These are phyloP conservation scores for Syngnathus floridae DNA, from an alignment of 2,113 vertebrate genomes.

Conservation along the genomic window DNA sequence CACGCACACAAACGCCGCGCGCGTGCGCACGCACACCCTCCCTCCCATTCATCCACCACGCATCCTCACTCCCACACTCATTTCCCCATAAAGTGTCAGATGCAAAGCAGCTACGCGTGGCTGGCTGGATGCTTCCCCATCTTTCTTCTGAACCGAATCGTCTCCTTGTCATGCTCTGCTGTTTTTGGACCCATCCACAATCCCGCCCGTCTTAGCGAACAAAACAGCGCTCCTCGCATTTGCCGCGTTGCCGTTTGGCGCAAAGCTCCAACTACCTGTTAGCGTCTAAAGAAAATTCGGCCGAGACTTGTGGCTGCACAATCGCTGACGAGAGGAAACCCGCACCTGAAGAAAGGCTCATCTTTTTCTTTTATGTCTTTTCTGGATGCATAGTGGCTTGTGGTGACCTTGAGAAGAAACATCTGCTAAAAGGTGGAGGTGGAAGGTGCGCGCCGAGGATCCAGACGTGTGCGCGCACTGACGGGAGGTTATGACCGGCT, in stretches of 20 bases:
- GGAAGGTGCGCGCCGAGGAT: conserved; percentile 7
- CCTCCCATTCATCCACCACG: background rate
- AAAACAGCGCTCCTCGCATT: background rate
- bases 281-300: conserved; percentile 10
- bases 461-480: conserved; percentile 14
- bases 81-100: conserved; percentile 13
- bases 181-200: background rate
- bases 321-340: conserved; percentile 9
- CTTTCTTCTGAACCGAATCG: background rate
- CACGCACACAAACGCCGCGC: background rate
- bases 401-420: conserved; percentile 25
- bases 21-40: background rate
- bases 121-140: background rate
- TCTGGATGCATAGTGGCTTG: conserved; percentile 14
- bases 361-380: background rate
- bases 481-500: conserved; percentile 46
- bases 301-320: conserved; percentile 5
- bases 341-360: background rate
- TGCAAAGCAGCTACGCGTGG: background rate
- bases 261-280: conserved; percentile 52
- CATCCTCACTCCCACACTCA: background rate
- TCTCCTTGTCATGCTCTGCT: background rate
- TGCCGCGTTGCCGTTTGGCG: conserved; percentile 8
- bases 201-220: conserved; percentile 4
- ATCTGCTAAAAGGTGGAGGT: background rate